These are phyloP conservation scores for Himalopsyche kuldschensis DNA, from an alignment of 2,888 invertebrate genomes.

Conservation along the genomic window DNA sequence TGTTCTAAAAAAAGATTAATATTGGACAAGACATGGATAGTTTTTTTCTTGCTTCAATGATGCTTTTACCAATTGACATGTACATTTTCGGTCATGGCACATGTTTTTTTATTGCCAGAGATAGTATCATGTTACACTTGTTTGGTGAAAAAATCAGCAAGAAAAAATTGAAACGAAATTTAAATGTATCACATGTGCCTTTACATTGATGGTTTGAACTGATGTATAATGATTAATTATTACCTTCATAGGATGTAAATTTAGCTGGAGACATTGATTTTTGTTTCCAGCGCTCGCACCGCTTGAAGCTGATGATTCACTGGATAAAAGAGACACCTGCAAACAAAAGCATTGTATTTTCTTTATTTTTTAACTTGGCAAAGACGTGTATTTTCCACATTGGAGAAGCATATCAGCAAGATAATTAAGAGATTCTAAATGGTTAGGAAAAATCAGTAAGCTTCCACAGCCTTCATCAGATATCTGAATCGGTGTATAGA, in stretches of 20 bases:
- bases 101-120: too few relatives aligned
- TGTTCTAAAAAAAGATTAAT: too few relatives aligned
- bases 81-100: too few relatives aligned
- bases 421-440: not conserved
- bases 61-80: too few relatives aligned
- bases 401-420: not conserved
- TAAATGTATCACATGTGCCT: not conserved
- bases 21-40: too few relatives aligned
- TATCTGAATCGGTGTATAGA: too few relatives aligned
- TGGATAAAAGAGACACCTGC: conserved; percentile 82
- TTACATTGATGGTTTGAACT: not conserved
- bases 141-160: not conserved
- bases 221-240: conserved; percentile 9
- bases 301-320: conserved; percentile 92
- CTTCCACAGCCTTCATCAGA: too few relatives aligned
- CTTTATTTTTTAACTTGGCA: not conserved
- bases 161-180: not conserved
- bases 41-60: too few relatives aligned
- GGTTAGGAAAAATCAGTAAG: conserved; percentile 48
- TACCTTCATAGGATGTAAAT: conserved; percentile 36
- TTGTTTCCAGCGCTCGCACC: conserved; percentile 70
- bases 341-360: conserved; percentile 28
- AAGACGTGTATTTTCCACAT: not conserved
- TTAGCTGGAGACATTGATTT: conserved; percentile 45
- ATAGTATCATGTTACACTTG: not conserved